Conservation (phyloP, 2,113 vertebrate species). For the Aythya baeri region DNA sequence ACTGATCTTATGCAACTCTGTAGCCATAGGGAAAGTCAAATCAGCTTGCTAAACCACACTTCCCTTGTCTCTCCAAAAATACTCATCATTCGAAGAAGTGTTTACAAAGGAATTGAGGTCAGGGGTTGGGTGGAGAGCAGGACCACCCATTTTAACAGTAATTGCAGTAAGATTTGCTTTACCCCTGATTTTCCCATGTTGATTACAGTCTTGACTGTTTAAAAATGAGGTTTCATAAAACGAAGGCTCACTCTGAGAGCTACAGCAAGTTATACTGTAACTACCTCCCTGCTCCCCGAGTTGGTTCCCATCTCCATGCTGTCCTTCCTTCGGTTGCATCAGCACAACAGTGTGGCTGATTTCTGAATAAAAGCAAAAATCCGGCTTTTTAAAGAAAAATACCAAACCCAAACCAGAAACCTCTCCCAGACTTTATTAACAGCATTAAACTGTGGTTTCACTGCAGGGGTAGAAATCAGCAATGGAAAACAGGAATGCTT, state of each 20-base stretch:
- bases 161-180: not conserved
- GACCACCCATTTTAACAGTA: not conserved
- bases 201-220: not conserved
- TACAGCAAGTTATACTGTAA: not conserved
- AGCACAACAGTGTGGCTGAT: not conserved
- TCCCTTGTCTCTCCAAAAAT: not conserved
- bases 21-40: not conserved
- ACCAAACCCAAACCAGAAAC: not conserved
- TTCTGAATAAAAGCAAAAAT: not conserved
- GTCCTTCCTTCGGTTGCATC: not conserved
- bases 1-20: not conserved
- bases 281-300: not conserved
- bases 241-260: not conserved
- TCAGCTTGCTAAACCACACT: not conserved
- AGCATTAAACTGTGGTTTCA: not conserved
- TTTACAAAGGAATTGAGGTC: not conserved
- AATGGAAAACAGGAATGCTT: not conserved
- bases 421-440: not conserved
- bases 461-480: not conserved
- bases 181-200: no score
- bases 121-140: not conserved
- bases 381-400: not conserved
- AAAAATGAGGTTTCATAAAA: not conserved
- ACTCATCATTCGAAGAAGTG: not conserved
- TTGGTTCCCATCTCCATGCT: not conserved